phyloP scores from a whole-genome alignment of 2,888 invertebrate genomes.

The Hirtodrosophila trivittata region DNA sequence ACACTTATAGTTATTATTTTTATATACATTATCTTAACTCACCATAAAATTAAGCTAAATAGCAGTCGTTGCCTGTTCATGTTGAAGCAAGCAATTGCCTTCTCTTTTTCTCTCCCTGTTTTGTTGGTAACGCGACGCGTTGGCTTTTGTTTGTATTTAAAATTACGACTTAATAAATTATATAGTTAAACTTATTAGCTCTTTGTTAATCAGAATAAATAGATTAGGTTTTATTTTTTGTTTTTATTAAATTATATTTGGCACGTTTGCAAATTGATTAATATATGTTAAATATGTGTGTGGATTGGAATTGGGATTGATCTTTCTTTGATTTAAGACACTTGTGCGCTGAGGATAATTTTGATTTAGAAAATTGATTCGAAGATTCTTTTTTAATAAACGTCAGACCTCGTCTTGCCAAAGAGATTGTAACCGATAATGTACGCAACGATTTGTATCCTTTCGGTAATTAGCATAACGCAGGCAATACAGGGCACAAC shows the following conservation, averaged over 20 bases:
- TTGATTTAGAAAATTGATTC: too few relatives aligned
- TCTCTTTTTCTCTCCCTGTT: constrained; percentile 14
- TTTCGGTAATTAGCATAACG: constrained; percentile 83
- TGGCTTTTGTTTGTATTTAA: constrained; percentile 52
- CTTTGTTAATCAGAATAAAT: constrained; percentile 73
- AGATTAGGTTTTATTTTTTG: too few relatives aligned
- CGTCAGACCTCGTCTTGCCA: constrained; percentile 74
- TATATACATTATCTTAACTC: constrained; percentile 48
- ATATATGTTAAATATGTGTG: constrained; percentile 35
- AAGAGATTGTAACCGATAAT: constrained; percentile 83
- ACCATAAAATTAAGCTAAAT: constrained; percentile 80
- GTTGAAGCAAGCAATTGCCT: constrained; percentile 50
- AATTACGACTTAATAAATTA: constrained; percentile 76
- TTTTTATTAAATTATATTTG: constrained; percentile 76
- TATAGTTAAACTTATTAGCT: constrained; percentile 77
- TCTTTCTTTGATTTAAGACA: constrained; percentile 41
- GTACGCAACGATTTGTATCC: constrained; percentile 80
- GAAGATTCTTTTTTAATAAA: constrained; percentile 38
- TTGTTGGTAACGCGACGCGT: constrained; percentile 23
- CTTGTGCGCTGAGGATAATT: constrained; percentile 48
- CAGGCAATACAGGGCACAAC: constrained; percentile 70
- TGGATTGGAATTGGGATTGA: constrained; percentile 9
- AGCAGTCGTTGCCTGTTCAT: constrained; percentile 74
- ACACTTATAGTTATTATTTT: background rate
- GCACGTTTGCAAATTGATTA: constrained; percentile 75